These are phyloP conservation scores for Ruditapes philippinarum DNA, from an alignment of 1,140 invertebrate species.

Conservation along the genomic window DNA sequence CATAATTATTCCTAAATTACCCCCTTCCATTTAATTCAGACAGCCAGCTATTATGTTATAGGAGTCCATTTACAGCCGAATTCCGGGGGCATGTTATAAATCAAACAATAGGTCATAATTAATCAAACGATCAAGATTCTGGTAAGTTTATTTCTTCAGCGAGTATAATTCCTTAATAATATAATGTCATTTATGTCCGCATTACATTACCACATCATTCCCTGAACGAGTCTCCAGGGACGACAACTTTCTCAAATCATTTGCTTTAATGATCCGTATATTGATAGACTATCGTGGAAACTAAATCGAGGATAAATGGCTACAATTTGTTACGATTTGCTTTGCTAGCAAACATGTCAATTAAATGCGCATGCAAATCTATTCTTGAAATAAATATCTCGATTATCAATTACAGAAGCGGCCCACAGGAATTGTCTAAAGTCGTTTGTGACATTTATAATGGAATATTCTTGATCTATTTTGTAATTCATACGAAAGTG, in stretches of 20 bases:
- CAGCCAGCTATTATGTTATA: neutral
- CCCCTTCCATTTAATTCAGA: neutral
- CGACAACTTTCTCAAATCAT: constrained; percentile 57
- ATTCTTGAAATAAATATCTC: constrained; percentile 65
- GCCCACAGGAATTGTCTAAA: constrained; percentile 57
- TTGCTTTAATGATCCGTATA: constrained; percentile 61
- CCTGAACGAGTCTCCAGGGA: constrained; percentile 4
- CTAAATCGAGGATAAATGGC: constrained; percentile 64
- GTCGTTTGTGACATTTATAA: constrained; percentile 65
- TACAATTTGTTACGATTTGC: constrained; percentile 67
- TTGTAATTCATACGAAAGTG: constrained; percentile 66
- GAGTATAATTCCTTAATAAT: constrained; percentile 59
- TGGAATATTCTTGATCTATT: constrained; percentile 67
- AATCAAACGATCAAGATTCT: constrained; percentile 50
- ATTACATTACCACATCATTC: constrained; percentile 51
- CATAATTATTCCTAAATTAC: too few relatives aligned
- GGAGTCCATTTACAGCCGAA: neutral
- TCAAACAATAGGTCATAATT: constrained; percentile 54
- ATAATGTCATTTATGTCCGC: constrained; percentile 65
- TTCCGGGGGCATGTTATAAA: constrained; percentile 13
- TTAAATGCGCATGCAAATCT: constrained; percentile 67
- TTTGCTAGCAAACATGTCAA: constrained; percentile 61
- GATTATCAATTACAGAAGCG: constrained; percentile 64
- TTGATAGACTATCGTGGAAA: constrained; percentile 59
- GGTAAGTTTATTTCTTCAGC: constrained; percentile 53